phyloP scores from a whole-genome alignment of 1,140 invertebrate genomes.

The Lethrus apterus region DNA sequence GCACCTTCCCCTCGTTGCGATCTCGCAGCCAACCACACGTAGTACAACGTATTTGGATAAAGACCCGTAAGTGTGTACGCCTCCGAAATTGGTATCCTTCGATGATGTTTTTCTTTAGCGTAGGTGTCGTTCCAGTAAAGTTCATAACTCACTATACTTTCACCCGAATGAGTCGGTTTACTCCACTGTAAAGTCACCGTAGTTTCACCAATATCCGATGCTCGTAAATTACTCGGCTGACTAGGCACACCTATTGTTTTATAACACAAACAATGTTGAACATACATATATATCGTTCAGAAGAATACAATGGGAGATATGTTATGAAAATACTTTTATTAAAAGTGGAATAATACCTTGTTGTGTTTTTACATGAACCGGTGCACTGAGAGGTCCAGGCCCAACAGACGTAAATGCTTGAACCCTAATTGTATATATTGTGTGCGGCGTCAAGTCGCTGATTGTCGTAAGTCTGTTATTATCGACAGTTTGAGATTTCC shows the following conservation, averaged over 20 bases:
- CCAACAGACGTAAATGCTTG: conserved; percentile 88
- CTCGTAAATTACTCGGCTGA: conserved; percentile 83
- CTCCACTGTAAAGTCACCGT: conserved; percentile 84
- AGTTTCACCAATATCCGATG: conserved; percentile 73
- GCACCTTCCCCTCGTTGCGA: conserved; percentile 89
- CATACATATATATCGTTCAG: background rate
- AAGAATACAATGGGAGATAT: no score
- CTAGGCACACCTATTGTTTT: conserved; percentile 71
- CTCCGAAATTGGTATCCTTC: conserved; percentile 72
- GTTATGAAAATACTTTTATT: no score
- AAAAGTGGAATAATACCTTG: conserved; percentile 71
- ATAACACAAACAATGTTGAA: background rate
- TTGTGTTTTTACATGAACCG: conserved; percentile 92
- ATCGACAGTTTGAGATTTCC: conserved; percentile 88
- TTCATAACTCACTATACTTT: conserved; percentile 91
- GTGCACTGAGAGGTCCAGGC: conserved; percentile 80
- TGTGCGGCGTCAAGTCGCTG: conserved; percentile 77
- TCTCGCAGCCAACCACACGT: conserved; percentile 89
- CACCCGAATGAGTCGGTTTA: conserved; percentile 79
- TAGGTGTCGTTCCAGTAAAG: conserved; percentile 97
- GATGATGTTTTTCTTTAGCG: conserved; percentile 65
- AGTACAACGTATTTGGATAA: conserved; percentile 93
- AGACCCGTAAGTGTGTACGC: conserved; percentile 79
- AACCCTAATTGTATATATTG: conserved; percentile 86
- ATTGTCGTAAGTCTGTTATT: conserved; percentile 91